These are phyloP conservation scores for Gonatopus flavifemur DNA, from an alignment of 1,140 invertebrate genomes.

Conservation along the genomic window DNA sequence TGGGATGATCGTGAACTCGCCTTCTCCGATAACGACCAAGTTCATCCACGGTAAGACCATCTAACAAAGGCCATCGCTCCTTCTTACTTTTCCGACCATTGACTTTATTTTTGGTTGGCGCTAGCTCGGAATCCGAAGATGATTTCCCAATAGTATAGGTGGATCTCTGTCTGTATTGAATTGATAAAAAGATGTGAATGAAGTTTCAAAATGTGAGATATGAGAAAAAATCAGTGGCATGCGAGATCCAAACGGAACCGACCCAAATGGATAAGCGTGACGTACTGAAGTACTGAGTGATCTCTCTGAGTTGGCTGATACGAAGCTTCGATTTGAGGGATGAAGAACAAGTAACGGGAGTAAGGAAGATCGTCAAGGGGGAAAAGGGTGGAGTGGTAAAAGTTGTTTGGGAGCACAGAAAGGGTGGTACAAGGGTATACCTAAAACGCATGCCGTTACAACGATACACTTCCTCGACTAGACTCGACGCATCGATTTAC, in stretches of 20 bases:
- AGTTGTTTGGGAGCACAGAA: conserved; percentile 28
- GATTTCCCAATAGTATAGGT: conserved; percentile 36
- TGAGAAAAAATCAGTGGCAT: neutral
- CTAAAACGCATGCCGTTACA: conserved; percentile 37
- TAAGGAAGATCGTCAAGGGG: neutral
- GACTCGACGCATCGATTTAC: conserved; percentile 45
- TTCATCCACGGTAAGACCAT: conserved; percentile 61
- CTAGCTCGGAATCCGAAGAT: conserved; percentile 51
- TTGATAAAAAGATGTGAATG: neutral
- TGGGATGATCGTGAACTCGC: conserved; percentile 43
- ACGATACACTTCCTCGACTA: conserved; percentile 21
- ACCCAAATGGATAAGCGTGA: conserved; percentile 25
- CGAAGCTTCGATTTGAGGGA: conserved; percentile 15
- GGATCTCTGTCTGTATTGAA: conserved; percentile 30
- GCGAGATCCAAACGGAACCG: conserved; percentile 1
- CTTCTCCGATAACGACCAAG: conserved; percentile 58
- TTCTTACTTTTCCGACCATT: conserved; percentile 33
- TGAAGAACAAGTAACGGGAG: conserved; percentile 16
- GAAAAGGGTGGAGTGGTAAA: neutral
- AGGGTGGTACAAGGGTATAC: conserved; percentile 36
- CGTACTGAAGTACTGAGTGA: conserved; percentile 41
- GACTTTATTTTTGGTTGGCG: conserved; percentile 33
- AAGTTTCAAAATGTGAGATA: neutral
- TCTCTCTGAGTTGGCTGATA: conserved; percentile 18
- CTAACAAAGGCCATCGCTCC: conserved; percentile 53